Evolutionary conservation across 2,797 vertebrate species (phyloP), one percentile per base, ranked within the genome.

Genomic region (Gorsachius magnificus): DNA sequence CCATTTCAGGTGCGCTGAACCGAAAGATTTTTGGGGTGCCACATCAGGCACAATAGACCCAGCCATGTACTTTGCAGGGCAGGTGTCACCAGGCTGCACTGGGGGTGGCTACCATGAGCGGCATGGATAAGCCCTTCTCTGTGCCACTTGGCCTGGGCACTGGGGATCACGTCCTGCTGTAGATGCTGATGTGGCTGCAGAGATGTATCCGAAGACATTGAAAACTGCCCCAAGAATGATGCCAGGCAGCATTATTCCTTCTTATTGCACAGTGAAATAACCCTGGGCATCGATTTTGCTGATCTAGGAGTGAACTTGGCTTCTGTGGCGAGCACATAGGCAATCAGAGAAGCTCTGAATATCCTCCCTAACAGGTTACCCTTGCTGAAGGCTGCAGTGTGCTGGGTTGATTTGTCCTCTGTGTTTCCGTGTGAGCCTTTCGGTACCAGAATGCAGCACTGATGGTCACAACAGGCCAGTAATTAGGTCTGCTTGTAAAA

Each of bases 31-130:
- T 70, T 13, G 18, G 19, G 4, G 6, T 58, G 24, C 60, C 11
- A 51, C 10, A 11, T 11, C 0, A 1, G 5, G 14, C 29, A 45
- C 18, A 43, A 46, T 12, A 83, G 51, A 87, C 43, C 18, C 21
- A 74, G 57, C 13, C 64, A 51, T 0, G 0, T 31, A 50, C 13
- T 33, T 53, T 78, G 11, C 31, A 77, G 24, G 17, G n/a, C 21
- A 89, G 22, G 14, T 24, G 36, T 25, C 60, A 63, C 19, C 24
- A 28, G 35, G 35, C 33, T 83, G 61, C n/a, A n/a, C 6, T 54
- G 13, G 13, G 12, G 8, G 21, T 80, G 68, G 33, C 48, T 80
- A 46, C 72, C 51, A 11, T 5, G 18, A 70, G 5, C 0, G 0
- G 21, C 38, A 57, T 10, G 51, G 54, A 26, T 76, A 14, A 69